phyloP scores from a whole-genome alignment of 1,140 invertebrate genomes.

The Megathymus violae region DNA sequence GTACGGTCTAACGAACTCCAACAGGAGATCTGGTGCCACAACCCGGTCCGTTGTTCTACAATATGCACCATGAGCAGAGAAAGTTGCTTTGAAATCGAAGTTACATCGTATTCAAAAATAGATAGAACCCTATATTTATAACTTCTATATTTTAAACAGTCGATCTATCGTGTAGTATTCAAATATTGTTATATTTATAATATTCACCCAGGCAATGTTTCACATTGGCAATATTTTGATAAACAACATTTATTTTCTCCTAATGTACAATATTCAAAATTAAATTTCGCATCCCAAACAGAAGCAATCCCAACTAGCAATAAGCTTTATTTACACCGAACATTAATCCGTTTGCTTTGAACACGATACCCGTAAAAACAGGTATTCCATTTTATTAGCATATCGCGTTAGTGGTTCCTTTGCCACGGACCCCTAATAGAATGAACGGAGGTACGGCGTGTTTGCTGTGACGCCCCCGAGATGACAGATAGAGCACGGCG shows the following conservation, averaged over 20 bases:
- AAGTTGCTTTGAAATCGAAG: no score
- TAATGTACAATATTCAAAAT: background rate
- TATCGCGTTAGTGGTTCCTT: slow-evolving; percentile 63
- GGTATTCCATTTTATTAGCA: slow-evolving; percentile 53
- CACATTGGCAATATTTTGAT: background rate
- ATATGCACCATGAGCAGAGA: no score
- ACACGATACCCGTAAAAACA: slow-evolving; percentile 28
- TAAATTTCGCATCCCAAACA: slow-evolving; percentile 2
- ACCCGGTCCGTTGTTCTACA: no score
- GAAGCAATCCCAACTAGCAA: slow-evolving; percentile 27
- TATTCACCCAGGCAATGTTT: no score
- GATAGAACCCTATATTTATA: no score
- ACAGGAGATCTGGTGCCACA: no score
- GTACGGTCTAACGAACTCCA: no score
- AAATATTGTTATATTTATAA: no score
- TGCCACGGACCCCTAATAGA: slow-evolving; percentile 70
- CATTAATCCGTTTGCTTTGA: slow-evolving; percentile 29
- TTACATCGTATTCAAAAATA: no score
- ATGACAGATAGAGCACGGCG: slow-evolving; percentile 78
- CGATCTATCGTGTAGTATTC: no score
- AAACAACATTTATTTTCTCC: background rate
- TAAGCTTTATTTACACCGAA: slow-evolving; percentile 29
- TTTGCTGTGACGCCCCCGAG: slow-evolving; percentile 66
- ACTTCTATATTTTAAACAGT: no score
- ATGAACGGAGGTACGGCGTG: slow-evolving; percentile 73